These are phyloP conservation scores for Eonycteris spelaea DNA, from an alignment of 2,113 vertebrate species.

Conservation along the genomic window DNA sequence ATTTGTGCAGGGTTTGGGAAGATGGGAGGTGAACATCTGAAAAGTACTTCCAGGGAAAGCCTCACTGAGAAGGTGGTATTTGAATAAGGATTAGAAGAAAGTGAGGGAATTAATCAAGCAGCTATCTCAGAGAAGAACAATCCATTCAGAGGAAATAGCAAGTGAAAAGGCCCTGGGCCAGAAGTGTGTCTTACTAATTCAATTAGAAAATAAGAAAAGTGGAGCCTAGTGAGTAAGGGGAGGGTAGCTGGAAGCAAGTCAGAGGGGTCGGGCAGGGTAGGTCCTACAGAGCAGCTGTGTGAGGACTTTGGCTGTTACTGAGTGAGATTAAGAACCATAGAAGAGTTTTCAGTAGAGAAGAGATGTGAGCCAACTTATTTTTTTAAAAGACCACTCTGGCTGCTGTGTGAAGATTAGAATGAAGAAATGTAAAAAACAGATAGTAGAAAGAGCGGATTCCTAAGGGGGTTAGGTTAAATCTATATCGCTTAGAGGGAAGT, in stretches of 20 bases:
- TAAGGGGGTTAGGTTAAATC: not conserved
- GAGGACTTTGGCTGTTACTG: not conserved
- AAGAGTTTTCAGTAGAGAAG: not conserved
- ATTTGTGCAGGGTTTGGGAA: not conserved
- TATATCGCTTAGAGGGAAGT: not conserved
- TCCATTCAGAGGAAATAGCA: not conserved
- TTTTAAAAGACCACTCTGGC: conserved; percentile 11
- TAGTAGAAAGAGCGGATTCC: not conserved
- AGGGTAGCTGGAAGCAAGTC: not conserved
- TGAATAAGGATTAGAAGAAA: not conserved
- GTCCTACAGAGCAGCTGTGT: not conserved
- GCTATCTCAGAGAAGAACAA: not conserved
- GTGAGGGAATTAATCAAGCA: not conserved
- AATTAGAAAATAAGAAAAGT: not conserved
- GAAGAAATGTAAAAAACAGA: not conserved
- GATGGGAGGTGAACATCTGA: not conserved
- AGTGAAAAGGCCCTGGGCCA: not conserved
- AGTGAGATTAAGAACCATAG: not conserved
- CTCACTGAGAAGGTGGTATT: not conserved
- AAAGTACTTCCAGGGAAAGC: not conserved
- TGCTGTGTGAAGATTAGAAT: not conserved
- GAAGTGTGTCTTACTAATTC: not conserved
- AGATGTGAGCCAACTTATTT: not conserved
- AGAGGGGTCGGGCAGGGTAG: not conserved
- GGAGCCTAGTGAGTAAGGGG: not conserved